Conservation (phyloP, 1,140 invertebrate species). For the Rhyacophila brunnea region DNA sequence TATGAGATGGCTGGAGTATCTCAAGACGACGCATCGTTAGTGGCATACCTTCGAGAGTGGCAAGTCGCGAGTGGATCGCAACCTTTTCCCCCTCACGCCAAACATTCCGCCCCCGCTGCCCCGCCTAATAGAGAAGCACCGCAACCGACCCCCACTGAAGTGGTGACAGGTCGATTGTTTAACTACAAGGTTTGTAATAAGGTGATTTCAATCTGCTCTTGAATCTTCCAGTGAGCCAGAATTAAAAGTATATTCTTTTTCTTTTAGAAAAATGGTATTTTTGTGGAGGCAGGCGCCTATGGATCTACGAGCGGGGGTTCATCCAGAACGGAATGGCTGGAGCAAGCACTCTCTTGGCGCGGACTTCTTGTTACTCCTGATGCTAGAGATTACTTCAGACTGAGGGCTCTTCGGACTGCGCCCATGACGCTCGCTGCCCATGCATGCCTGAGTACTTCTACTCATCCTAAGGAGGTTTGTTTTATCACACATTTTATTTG, state of each 20-base stretch:
- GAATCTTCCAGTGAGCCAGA: no score
- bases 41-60: conserved; percentile 68
- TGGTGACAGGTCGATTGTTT: conserved; percentile 42
- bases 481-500: neutral
- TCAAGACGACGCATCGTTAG: conserved; percentile 70
- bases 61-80: conserved; percentile 43
- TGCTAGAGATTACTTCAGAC: conserved; percentile 65
- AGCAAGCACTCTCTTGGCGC: conserved; percentile 68
- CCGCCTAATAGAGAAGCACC: conserved; percentile 18
- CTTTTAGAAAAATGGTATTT: conserved; percentile 58
- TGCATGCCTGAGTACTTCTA: conserved; percentile 71
- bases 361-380: conserved; percentile 75
- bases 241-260: neutral
- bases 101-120: conserved; percentile 4
- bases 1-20: conserved; percentile 68
- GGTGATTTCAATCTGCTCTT: no score
- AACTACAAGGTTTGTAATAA: conserved; percentile 44
- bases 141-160: conserved; percentile 36
- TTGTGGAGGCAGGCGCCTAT: conserved; percentile 62
- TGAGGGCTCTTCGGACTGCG: conserved; percentile 56
- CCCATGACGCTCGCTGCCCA: conserved; percentile 63
- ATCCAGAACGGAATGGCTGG: conserved; percentile 67
- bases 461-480: conserved; percentile 70
- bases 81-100: conserved; percentile 42
- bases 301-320: conserved; percentile 42